These are phyloP conservation scores for Mustelus asterias DNA, from an alignment of 2,113 vertebrate genomes.

Conservation along the genomic window DNA sequence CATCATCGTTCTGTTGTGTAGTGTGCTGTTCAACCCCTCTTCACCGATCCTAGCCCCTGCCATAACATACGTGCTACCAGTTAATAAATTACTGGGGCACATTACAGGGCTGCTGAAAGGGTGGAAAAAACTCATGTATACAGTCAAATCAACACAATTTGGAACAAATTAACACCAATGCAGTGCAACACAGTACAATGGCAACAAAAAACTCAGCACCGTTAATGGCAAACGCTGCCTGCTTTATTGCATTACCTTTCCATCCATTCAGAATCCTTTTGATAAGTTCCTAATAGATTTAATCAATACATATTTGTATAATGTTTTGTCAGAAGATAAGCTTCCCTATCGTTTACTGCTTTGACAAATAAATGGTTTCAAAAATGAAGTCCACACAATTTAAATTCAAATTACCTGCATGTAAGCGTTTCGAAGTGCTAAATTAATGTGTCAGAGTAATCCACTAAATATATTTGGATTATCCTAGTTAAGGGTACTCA, in stretches of 20 bases:
- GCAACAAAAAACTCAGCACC: neutral
- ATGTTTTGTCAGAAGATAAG: conserved; percentile 19
- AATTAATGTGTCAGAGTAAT: conserved; percentile 35
- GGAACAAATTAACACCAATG: neutral
- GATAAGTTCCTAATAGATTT: conserved; percentile 18
- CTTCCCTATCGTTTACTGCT: neutral
- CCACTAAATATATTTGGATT: conserved; percentile 37
- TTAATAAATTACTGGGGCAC: conserved; percentile 2
- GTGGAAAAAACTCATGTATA: neutral
- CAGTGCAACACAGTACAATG: neutral
- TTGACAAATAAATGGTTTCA: neutral
- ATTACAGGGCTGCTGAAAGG: neutral
- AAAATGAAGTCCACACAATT: conserved; percentile 17
- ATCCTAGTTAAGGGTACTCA: conserved; percentile 31
- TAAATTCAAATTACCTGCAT: conserved; percentile 36
- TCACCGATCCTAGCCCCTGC: neutral
- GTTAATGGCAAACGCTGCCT: neutral
- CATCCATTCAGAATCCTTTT: neutral
- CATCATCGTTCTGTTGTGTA: no score
- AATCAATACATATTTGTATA: conserved; percentile 30
- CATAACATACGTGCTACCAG: neutral
- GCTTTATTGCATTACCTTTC: neutral
- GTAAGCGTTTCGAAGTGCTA: conserved; percentile 34
- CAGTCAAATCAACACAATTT: neutral
- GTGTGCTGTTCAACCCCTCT: no score